Evolutionary conservation across 1,140 invertebrate genomes (phyloP).

Genomic region (Matsumurasca onukii): DNA sequence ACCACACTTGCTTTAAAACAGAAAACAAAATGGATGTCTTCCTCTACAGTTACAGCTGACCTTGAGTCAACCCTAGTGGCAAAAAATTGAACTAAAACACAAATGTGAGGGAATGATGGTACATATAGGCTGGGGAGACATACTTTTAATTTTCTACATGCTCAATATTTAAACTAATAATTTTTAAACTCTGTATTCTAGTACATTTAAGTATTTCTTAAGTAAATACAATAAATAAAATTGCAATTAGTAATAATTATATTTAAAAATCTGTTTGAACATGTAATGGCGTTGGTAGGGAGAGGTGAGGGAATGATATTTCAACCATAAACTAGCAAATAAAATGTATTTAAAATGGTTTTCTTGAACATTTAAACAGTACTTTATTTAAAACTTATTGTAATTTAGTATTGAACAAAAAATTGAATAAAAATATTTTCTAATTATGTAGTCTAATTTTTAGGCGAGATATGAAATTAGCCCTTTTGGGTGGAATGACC

Average conservation of each 20-base stretch:
- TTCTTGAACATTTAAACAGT: not conserved
- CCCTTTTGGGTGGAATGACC: constrained; percentile 3
- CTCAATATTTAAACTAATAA: not conserved
- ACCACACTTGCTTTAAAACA: not conserved
- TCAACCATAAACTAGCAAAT: not conserved
- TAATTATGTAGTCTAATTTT: not conserved
- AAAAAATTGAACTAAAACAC: not conserved
- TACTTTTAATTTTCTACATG: not conserved
- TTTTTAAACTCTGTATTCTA: not conserved
- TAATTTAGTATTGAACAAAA: not conserved
- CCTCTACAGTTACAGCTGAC: not conserved
- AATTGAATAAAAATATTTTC: not conserved
- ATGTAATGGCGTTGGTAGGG: not conserved
- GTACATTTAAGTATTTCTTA: not conserved
- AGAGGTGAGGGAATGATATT: constrained; percentile 19
- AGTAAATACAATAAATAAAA: not conserved
- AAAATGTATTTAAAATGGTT: not conserved
- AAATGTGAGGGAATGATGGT: constrained; percentile 17
- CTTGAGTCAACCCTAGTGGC: not conserved
- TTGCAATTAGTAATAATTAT: not conserved
- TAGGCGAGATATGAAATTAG: not conserved
- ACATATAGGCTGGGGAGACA: not conserved
- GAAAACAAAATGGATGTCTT: not conserved
- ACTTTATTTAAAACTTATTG: not conserved
- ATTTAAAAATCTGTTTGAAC: not conserved